Evolutionary conservation across 2,888 invertebrate genomes (phyloP), one percentile per base, ranked within the genome.

Genomic region (Eupithecia dodoneata): DNA sequence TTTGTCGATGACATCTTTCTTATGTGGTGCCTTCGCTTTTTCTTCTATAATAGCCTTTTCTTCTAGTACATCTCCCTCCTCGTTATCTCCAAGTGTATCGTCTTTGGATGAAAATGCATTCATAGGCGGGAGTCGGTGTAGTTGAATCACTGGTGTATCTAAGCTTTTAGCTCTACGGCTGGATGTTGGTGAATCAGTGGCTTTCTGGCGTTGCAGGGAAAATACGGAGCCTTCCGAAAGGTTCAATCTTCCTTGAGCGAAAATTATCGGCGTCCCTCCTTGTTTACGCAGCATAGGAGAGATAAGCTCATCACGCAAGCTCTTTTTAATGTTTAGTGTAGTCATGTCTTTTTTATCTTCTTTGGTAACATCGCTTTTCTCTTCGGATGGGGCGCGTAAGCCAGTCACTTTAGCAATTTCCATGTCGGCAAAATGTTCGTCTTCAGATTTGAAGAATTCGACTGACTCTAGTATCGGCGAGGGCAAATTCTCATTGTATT

Each of bases 61-160:
- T 88, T 96, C 96, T 3, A 96, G 90, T 80, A 96, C 94, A 84
- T 96, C 96, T 0, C 95, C 96, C 89, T 96, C 96, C 87, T 97
- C 97, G 81, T 97, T 97, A 84, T 97, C 96, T 83, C 97, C 98
- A 0, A 98, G 97, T 0, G 98, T 98, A 87, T 98, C 98, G 88
- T 98, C 98, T 92, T 98, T 98, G 44, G 98, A 98, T 2, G 98
- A 98, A 89, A 98, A 98, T 0, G 98, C 97, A 90, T 98, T 97
- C 90, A 97, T 96, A 9, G 98, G 97, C 18, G 98, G 98, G 66
- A 98, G 91, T 85, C 97, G 96, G 89, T 97, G 97, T 49, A 98
- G 92, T 41, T 98, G 97, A 85, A 98, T 97, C 42, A 98, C 97
- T 1, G 98, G 97, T 3, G 98, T 97, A 85, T 98, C 98, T 81